A percentile compares a stretch with the other conserved stretches of the same genome.
These are phyloP conservation scores for Ochotona princeps DNA, from an alignment of 2,113 vertebrate genomes.

Conservation along the genomic window DNA sequence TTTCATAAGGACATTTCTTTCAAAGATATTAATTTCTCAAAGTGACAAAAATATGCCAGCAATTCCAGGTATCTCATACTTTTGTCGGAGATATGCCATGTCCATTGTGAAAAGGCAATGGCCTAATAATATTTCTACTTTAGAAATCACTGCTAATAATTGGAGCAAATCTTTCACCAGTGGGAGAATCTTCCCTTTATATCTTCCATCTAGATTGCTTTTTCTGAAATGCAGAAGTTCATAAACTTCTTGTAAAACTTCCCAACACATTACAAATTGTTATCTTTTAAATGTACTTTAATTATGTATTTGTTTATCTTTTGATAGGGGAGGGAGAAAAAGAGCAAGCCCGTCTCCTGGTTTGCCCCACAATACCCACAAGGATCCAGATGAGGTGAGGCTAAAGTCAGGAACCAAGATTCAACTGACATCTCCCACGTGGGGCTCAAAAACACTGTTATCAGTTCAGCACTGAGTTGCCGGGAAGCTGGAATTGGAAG, in stretches of 20 bases:
- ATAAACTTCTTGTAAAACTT: background rate
- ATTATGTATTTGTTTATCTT: too few species aligned
- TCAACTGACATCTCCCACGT: too few species aligned
- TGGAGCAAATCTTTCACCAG: background rate
- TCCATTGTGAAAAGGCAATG: background rate
- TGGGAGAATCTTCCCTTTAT: background rate
- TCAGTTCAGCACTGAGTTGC: too few species aligned
- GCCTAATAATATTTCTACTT: background rate
- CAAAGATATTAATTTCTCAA: slow-evolving; percentile 1
- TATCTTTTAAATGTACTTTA: too few species aligned
- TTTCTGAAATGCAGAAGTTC: background rate
- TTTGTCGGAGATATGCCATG: background rate
- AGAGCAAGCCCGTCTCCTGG: too few species aligned
- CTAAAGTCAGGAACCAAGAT: too few species aligned
- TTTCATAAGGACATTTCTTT: background rate
- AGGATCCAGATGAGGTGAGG: too few species aligned
- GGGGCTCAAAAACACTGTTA: too few species aligned
- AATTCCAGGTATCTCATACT: background rate
- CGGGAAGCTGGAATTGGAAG: too few species aligned
- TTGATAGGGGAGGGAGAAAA: too few species aligned
- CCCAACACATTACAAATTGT: background rate
- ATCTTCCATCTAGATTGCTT: background rate
- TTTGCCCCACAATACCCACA: too few species aligned
- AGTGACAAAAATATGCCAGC: background rate
- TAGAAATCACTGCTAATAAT: background rate